Base-by-base conservation (phyloP, 2,797 vertebrate genomes). In the Peromyscus attwateri region DNA sequence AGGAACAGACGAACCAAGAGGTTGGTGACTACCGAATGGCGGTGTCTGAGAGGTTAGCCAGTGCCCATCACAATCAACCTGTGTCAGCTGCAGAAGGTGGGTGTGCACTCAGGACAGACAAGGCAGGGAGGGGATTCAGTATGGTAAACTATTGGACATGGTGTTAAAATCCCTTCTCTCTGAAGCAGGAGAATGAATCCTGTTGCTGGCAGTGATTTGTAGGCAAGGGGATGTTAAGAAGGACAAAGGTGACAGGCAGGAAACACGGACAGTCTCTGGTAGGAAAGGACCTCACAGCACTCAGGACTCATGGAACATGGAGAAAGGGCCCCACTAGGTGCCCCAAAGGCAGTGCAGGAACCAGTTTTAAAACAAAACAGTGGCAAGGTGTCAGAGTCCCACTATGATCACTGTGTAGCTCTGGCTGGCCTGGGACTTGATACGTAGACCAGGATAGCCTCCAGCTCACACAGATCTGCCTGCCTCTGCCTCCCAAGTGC, bases 121-220 rank as follows among this genome's bases (percentile, higher is more conserved):
- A 96, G 95, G 96, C 84, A 81, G 31, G 95, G 75, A 94, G 97
- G 73, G 91, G 88, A 94, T 87, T 93, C 89, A 92, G 49, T 66
- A 46, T 23, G 92, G 96, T 91, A 95, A 96, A 95, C 55, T 43
- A 52, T 96, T 82, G 91, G 92, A 95, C 52, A 81, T 34, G 89
- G 85, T 91, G 87, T 87, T 96, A 89, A 89, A 92, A 89, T 83
- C 87, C 89, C 88, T 40, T 71, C 73, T 0, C 0, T 73, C 68
- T 62, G 68, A 55, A 52, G 81, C n/a, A 76, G 79, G 62, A 97
- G 80, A 95, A 95, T 95, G 64, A 95, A 95, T 92, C 85, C 52
- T 49, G 89, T 43, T 88, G 64, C 76, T 92, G 49, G 19, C 27
- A 89, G 88, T 75, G 79, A 76, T 77, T 43, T 87, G 75, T 71